These are phyloP conservation scores for Dryobates pubescens DNA, from an alignment of 2,797 vertebrate species.

Conservation along the genomic window DNA sequence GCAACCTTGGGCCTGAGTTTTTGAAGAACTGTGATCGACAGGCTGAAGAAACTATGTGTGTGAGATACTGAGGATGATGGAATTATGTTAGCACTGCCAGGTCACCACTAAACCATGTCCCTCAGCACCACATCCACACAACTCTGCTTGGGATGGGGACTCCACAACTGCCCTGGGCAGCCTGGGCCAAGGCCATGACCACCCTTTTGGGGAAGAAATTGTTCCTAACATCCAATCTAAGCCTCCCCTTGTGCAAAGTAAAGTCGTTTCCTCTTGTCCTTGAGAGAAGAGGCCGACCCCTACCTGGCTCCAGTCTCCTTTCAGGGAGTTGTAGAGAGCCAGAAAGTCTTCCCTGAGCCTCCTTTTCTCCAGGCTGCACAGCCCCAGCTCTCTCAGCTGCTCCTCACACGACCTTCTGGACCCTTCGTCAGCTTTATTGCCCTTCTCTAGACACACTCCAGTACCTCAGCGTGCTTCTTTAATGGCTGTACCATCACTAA, in stretches of 20 bases:
- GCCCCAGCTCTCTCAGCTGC: not conserved
- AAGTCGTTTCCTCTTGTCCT: not conserved
- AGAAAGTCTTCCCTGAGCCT: not conserved
- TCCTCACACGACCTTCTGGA: not conserved
- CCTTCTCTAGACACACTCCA: not conserved
- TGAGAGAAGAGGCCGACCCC: not conserved
- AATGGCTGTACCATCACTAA: not conserved
- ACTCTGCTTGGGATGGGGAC: not conserved
- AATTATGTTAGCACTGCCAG: not conserved
- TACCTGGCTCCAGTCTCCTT: not conserved
- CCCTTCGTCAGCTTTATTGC: not conserved
- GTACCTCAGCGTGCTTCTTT: not conserved
- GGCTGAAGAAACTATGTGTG: too few relatives aligned
- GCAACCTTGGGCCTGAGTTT: too few relatives aligned
- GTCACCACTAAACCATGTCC: not conserved
- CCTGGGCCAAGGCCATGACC: not conserved
- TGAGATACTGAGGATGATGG: not conserved
- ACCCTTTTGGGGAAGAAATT: not conserved
- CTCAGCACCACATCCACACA: not conserved
- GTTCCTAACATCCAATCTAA: not conserved
- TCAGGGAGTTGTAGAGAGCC: not conserved
- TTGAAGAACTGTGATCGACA: too few relatives aligned
- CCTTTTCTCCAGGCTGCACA: too few relatives aligned
- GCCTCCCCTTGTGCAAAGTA: not conserved
- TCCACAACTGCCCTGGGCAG: not conserved